phyloP scores from a whole-genome alignment of 1,140 invertebrate genomes.

The Telenomus remus region DNA sequence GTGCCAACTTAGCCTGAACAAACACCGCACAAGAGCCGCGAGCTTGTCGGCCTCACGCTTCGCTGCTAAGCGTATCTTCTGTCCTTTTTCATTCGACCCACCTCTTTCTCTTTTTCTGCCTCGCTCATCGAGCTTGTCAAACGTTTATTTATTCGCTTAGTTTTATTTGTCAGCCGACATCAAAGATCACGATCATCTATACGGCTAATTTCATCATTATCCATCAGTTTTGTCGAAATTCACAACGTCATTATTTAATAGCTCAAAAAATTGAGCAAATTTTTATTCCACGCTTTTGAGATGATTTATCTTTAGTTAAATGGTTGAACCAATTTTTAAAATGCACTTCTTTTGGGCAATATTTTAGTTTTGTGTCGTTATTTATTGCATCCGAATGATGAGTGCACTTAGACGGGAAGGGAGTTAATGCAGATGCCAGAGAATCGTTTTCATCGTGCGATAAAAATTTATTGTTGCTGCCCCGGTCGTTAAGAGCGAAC shows the following conservation, averaged over 20 bases:
- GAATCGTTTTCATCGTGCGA: slow-evolving; percentile 55
- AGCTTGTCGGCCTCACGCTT: slow-evolving; percentile 73
- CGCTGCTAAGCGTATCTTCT: slow-evolving; percentile 63
- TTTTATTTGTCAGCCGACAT: slow-evolving; percentile 55
- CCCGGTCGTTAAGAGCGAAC: slow-evolving; percentile 51
- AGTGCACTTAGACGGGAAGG: slow-evolving; percentile 16
- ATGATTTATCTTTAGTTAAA: no score
- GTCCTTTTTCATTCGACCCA: slow-evolving; percentile 29
- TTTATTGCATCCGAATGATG: slow-evolving; percentile 17
- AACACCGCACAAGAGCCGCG: slow-evolving; percentile 66
- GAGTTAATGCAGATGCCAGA: slow-evolving; percentile 43
- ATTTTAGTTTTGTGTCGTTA: no score
- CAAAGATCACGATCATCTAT: slow-evolving; percentile 48
- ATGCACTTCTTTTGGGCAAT: no score
- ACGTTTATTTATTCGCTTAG: slow-evolving; percentile 20
- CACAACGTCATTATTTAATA: not conserved
- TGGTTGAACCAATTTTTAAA: no score
- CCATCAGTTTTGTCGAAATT: not conserved
- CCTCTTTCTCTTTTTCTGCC: slow-evolving; percentile 28
- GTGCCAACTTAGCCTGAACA: slow-evolving; percentile 69
- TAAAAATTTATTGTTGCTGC: slow-evolving; percentile 56
- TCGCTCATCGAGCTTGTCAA: slow-evolving; percentile 1
- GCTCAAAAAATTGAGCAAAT: no score
- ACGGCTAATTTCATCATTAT: not conserved
- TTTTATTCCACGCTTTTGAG: no score